These are phyloP conservation scores for Andrena bucephala DNA, from an alignment of 2,888 invertebrate species.

Conservation along the genomic window DNA sequence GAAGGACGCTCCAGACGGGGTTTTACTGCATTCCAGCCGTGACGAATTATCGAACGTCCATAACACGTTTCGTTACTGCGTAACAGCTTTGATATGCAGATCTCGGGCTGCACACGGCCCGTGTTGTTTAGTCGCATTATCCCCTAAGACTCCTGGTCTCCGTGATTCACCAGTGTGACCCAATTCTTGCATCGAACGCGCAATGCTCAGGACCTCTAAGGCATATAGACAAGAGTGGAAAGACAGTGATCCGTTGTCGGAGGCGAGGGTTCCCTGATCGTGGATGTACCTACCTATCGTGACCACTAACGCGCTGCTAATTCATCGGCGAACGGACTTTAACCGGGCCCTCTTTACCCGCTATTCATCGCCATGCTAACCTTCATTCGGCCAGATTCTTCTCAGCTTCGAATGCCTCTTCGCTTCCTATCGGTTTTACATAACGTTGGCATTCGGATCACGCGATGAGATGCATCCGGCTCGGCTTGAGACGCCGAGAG, in stretches of 20 bases:
- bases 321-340: background rate
- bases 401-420: background rate
- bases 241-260: too few species aligned
- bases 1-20: slow-evolving; percentile 32
- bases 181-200: background rate
- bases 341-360: background rate
- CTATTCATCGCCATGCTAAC: background rate
- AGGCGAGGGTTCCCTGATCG: background rate
- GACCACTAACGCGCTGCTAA: background rate
- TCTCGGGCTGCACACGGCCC: slow-evolving; percentile 1
- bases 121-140: slow-evolving; percentile 27
- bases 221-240: too few species aligned
- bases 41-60: slow-evolving; percentile 43
- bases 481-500: background rate
- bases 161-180: slow-evolving; percentile 11
- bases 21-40: slow-evolving; percentile 28
- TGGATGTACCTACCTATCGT: background rate
- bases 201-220: background rate
- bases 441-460: slow-evolving; percentile 8
- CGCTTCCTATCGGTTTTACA: slow-evolving; percentile 1
- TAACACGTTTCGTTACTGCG: slow-evolving; percentile 40
- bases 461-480: background rate
- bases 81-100: slow-evolving; percentile 58
- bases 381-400: background rate
- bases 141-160: slow-evolving; percentile 10